Evolutionary conservation across 2,113 vertebrate genomes (phyloP).

Genomic region (Myiopsitta monachus): DNA sequence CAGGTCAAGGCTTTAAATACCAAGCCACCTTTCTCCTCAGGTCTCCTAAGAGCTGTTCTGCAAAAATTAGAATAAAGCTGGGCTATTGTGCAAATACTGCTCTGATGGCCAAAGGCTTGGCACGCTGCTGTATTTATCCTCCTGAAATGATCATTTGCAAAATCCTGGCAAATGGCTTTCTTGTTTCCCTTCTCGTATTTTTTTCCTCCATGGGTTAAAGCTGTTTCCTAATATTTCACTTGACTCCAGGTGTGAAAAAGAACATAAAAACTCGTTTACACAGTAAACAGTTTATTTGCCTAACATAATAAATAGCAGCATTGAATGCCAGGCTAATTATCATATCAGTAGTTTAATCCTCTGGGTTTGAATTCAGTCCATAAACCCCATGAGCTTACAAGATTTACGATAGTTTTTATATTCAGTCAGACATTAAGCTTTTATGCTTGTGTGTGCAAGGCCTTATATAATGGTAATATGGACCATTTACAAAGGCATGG

Average conservation of each 20-base stretch:
- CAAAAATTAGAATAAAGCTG: constrained; percentile 1
- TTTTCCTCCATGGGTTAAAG: not conserved
- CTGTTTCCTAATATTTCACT: not conserved
- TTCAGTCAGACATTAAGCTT: not conserved
- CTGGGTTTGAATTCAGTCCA: constrained; percentile 12
- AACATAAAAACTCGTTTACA: not conserved
- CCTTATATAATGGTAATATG: not conserved
- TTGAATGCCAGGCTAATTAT: constrained; percentile 26
- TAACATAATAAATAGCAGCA: constrained; percentile 12
- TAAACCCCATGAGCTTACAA: not conserved
- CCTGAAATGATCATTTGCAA: not conserved
- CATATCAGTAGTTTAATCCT: not conserved
- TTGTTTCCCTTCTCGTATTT: not conserved
- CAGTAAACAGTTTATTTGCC: constrained; percentile 16
- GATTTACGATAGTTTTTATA: not conserved
- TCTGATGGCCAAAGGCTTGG: constrained; percentile 2
- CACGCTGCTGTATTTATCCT: not conserved
- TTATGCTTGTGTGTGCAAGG: not conserved
- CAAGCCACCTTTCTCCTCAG: not conserved
- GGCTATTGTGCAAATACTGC: not conserved
- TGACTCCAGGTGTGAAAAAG: constrained; percentile 17
- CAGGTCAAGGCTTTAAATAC: not conserved
- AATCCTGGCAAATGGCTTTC: not conserved
- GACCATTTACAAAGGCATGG: not conserved
- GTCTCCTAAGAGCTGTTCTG: not conserved